Evolutionary conservation across 1,140 invertebrate species (phyloP), one percentile per base, ranked within the genome.

Genomic region (Magallana ariakensis): DNA sequence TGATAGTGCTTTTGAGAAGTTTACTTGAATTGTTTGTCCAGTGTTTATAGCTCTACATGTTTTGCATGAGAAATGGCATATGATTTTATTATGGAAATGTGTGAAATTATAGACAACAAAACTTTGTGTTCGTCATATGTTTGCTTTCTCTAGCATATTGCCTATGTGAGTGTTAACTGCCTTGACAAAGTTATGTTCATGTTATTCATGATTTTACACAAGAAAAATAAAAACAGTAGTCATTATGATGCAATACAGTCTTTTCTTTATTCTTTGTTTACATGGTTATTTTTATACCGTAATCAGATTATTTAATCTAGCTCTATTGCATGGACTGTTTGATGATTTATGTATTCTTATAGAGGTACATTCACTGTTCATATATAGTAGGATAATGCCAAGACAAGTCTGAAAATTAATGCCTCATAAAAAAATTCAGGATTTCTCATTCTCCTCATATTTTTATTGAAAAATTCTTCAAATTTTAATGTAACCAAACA

Each of bases 141-240:
- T 75, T 75, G 66, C 66, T 75, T 75, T 26, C 13, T 19, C 22
- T 75, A 10, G 7, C 62, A 70, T 62, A 62, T 19, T 75, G 10
- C 22, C 19, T 2, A 46, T 75, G 66, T 75, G 13, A 22, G 26
- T 75, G 11, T 75, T 15, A 75, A 75, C 66, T 33, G 66, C 66
- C 66, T 26, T 75, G 8, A 75, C 19, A 75, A 75, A 75, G 22
- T 75, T 75, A 26, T 75, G 33, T 46, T 13, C 66, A 75, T 26
- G 66, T 22, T 26, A 26, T 75, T 75, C 22, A 19, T 75, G 19
- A 75, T 75, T 46, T 75, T 75, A 75, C 66, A 75, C 66, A 75
- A 26, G 66, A 75, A 75, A 46, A 75, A 75, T 75, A 75, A 75
- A 75, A 75, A 70, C 13, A 75, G 22, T 13, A n/a, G 15, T 16